A percentile compares a stretch with the other conserved stretches of the same genome.
These are phyloP conservation scores for Sylvietta virens DNA, from an alignment of 2,113 vertebrate species.

Conservation along the genomic window DNA sequence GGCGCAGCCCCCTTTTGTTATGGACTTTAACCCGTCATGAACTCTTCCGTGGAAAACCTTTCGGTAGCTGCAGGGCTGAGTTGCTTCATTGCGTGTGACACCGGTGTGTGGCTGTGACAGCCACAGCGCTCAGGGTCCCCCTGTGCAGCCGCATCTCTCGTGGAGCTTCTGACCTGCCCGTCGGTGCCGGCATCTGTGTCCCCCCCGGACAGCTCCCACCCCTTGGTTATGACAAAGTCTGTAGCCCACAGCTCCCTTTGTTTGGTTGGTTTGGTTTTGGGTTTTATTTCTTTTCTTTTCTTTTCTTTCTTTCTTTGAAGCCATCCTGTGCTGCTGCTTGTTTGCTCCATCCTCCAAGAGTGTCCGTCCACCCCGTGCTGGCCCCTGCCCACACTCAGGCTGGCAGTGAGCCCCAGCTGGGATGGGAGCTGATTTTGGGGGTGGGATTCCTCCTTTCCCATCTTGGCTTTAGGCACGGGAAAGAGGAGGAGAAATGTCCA, in stretches of 20 bases:
- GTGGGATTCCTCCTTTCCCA: background rate
- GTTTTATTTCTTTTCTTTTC: no score
- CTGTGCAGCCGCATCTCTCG: background rate
- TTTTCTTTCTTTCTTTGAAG: background rate
- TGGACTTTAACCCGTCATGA: fast-evolving
- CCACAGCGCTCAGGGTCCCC: background rate
- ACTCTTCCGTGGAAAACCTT: background rate
- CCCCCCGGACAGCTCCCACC: background rate
- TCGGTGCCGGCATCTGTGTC: background rate
- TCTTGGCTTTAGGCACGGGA: background rate
- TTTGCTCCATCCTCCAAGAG: background rate
- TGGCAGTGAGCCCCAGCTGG: background rate
- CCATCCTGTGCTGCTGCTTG: constrained; percentile 48
- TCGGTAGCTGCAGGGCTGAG: constrained; percentile 13
- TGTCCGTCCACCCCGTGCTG: background rate
- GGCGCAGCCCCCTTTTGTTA: background rate
- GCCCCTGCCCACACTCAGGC: background rate
- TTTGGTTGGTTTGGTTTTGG: background rate
- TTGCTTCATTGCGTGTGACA: background rate
- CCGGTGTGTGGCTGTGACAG: background rate
- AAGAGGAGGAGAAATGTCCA: background rate
- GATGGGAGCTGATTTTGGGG: fast-evolving
- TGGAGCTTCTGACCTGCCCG: background rate
- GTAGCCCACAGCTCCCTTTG: background rate
- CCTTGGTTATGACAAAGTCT: background rate